Evolutionary conservation across 2,888 invertebrate genomes (phyloP), one percentile per base, ranked within the genome.

Genomic region (Apodemia duryi): DNA sequence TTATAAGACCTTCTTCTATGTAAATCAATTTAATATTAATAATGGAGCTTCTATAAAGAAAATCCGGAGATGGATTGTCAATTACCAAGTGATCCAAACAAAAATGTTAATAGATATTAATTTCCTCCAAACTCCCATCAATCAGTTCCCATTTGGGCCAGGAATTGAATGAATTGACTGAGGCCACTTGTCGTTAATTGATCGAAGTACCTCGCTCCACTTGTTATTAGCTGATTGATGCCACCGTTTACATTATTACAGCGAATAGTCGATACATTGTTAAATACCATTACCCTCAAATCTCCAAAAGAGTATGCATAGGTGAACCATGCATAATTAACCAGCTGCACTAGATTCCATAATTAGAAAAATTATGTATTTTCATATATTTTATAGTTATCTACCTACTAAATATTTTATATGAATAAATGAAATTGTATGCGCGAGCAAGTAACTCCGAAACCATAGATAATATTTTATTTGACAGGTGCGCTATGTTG

Each of bases 181-280:
- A 65, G 63, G 69, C 73, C 73, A 76, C 75, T 76, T 76, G 72
- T 71, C 66, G 68, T 73, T 76, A 76, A 75, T 75, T 76, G 73
- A 69, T 74, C 70, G 66, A 67, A 63, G 68, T 68, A 68, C 65
- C 62, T 51, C 49, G 49, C 49, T 51, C 21, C 52, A 13, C 62
- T 21, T n/a, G 62, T 54, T 65, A 62, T 63, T 63, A 57, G 52
- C 62, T 62, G 65, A 62, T 65, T 62, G 61, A 41, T 38, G 46
- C 41, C 29, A 38, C 52, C 13, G 51, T 52, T 60, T 46, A 51
- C 21, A 51, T 51, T 7, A 51, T 51, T 51, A 49, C 49, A 35
- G 46, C 60, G 32, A 7, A n/a, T 49, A 6, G 35, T 35, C 9
- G 28, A 46, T 6, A 57, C 29, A 32, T 57, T 2, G 9, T 13